Percentiles rank a stretch among this genome's conserved stretches.
phyloP scores from a whole-genome alignment of 2,113 vertebrate species.

The Chamaetylas fuelleborni region DNA sequence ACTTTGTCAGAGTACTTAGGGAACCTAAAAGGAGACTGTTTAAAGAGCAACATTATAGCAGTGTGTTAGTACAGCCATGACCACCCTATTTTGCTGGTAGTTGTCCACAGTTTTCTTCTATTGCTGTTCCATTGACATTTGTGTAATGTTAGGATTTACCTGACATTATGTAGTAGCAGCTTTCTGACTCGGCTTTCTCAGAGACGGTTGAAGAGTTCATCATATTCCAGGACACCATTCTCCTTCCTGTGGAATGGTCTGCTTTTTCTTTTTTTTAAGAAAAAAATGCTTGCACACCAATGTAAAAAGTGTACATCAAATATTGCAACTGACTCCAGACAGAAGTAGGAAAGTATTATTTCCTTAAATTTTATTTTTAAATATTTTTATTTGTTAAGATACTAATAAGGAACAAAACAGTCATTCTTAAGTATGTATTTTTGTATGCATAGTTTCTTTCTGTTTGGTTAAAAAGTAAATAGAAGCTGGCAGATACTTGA shows the following conservation, averaged over 20 bases:
- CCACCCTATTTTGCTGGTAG: slow-evolving; percentile 41
- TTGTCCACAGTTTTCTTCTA: slow-evolving; percentile 42
- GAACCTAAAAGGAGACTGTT: background rate
- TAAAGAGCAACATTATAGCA: background rate
- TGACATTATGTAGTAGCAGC: background rate
- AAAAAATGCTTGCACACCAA: background rate
- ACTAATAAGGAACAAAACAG: background rate
- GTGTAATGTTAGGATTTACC: background rate
- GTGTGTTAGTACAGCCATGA: slow-evolving; percentile 8
- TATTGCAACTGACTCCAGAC: background rate
- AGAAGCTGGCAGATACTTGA: background rate
- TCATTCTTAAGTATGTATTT: slow-evolving; percentile 4
- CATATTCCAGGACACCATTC: background rate
- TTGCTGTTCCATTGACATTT: background rate
- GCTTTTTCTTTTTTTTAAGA: background rate
- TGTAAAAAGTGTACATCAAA: slow-evolving; percentile 2
- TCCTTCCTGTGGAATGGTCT: slow-evolving; percentile 9
- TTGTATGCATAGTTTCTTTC: background rate
- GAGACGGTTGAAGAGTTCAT: background rate
- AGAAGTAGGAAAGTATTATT: background rate
- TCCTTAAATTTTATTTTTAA: slow-evolving; percentile 28
- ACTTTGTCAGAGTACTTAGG: slow-evolving; percentile 34
- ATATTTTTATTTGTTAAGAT: slow-evolving; percentile 7
- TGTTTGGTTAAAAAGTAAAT: background rate
- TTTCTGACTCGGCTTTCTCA: background rate